Evolutionary conservation across 1,140 invertebrate genomes (phyloP), one percentile per base, ranked within the genome.

Genomic region (Paraescarpia echinospica): DNA sequence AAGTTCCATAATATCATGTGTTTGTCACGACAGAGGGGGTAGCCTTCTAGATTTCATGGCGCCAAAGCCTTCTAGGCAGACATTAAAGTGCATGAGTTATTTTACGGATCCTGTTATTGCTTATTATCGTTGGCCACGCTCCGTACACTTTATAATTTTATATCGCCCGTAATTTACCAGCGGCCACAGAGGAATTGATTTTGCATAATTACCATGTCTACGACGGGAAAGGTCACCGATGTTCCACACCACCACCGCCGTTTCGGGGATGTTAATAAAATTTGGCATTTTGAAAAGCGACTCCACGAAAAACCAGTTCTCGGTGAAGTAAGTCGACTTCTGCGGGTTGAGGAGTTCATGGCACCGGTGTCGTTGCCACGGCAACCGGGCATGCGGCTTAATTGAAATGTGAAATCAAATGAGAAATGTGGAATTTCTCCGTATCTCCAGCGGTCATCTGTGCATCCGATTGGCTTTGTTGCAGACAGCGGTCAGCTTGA

Each of bases 1-100:
- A 77, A 77, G 59, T 77, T 77, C 59, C 59, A 77, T 77, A 77
- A 77, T 77, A 77, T 77, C 27, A 77, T 18, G 18, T 9, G 48
- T 18, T 51, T 51, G 48, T 51, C 48, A 51, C 48, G 48, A 51
- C 18, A 77, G 59, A 31, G 59, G 59, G 59, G 59, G 27, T 77
- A 77, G 59, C 59, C 59, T 77, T 77, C 59, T 77, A 77, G 59
- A 77, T 77, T 77, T 77, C 59, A 77, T 77, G 59, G 59, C 59
- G 59, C 59, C 59, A 77, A 18, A 27, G 59, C 59, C 59, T 77
- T 77, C 59, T 1, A 1, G 59, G 59, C 59, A 77, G 59, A 18
- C 59, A 77, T 77, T 77, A 77, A 77, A 77, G 59, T 77, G 59
- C 59, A 77, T 77, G 59, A 77, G 59, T 77, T 77, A 77, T 77